Percentiles rank a stretch among this genome's conserved stretches.
Evolutionary conservation across 2,888 invertebrate genomes (phyloP).

Genomic region (Listrodromus nycthemerus): DNA sequence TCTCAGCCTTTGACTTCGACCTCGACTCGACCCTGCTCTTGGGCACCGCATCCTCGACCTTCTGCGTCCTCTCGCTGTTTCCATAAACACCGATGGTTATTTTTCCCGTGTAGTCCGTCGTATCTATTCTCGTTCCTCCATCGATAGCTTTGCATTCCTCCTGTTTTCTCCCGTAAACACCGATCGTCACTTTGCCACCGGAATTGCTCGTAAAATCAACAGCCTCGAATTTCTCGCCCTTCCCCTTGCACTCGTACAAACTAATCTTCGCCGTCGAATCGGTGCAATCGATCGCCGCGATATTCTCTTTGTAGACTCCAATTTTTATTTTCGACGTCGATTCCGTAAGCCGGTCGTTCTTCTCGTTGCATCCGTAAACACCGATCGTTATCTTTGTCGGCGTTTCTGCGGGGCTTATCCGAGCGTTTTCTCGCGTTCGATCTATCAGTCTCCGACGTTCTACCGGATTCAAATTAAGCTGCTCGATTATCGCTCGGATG

Average conservation of each 20-base stretch:
- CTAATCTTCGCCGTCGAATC: constrained; percentile 38
- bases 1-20: constrained; percentile 70
- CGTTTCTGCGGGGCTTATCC: constrained; percentile 65
- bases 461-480: constrained; percentile 82
- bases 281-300: constrained; percentile 51
- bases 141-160: constrained; percentile 43
- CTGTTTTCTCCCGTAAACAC: constrained; percentile 59
- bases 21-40: constrained; percentile 62
- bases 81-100: constrained; percentile 39
- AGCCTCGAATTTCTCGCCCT: constrained; percentile 50
- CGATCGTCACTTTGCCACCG: constrained; percentile 65
- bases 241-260: constrained; percentile 58
- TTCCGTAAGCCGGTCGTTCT: constrained; percentile 70
- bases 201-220: constrained; percentile 47
- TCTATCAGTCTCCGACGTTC: constrained; percentile 78
- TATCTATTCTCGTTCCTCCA: constrained; percentile 10
- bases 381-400: constrained; percentile 81
- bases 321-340: constrained; percentile 54
- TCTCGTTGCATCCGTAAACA: constrained; percentile 79
- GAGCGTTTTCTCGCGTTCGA: constrained; percentile 72
- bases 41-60: constrained; percentile 34
- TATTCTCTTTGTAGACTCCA: constrained; percentile 65
- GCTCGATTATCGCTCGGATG: constrained; percentile 83
- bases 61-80: constrained; percentile 45
- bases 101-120: constrained; percentile 43